Percentiles rank a stretch among this genome's conserved stretches.
phyloP scores from a whole-genome alignment of 2,797 vertebrate species.

The Basileuterus tristriatus region DNA sequence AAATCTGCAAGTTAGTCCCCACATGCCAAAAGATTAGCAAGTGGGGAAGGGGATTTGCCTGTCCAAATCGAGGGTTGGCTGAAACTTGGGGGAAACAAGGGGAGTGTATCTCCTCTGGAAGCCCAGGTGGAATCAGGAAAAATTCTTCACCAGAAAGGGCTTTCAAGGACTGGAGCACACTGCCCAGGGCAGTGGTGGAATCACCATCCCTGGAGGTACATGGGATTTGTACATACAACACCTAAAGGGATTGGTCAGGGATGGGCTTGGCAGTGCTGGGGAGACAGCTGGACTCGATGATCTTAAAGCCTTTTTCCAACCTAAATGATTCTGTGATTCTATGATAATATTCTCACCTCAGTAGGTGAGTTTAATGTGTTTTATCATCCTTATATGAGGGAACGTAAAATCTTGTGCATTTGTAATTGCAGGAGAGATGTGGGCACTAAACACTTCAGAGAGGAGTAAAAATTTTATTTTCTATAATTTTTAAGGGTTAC shows the following conservation, averaged over 20 bases:
- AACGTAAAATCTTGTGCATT: background rate
- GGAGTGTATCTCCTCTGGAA: background rate
- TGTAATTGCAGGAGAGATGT: background rate
- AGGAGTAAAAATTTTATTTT: background rate
- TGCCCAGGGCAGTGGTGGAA: background rate
- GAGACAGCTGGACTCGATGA: background rate
- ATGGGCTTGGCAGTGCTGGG: background rate
- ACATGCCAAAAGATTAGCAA: accelerated
- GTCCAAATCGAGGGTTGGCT: background rate
- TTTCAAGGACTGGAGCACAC: background rate
- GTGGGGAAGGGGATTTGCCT: background rate
- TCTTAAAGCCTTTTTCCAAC: background rate
- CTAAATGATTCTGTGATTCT: background rate
- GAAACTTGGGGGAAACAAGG: background rate
- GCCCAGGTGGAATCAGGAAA: background rate
- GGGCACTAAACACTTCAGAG: background rate
- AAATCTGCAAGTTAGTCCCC: background rate
- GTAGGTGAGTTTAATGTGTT: background rate
- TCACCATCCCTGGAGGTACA: too few species aligned
- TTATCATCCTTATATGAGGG: background rate
- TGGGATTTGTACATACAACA: background rate
- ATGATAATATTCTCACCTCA: background rate
- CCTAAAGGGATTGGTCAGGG: too few species aligned
- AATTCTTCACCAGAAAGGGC: background rate
- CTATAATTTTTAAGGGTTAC: background rate